A percentile compares a stretch with the other conserved stretches of the same genome.
Conservation (phyloP, 2,797 vertebrate genomes). For the Cheirogaleus major region DNA sequence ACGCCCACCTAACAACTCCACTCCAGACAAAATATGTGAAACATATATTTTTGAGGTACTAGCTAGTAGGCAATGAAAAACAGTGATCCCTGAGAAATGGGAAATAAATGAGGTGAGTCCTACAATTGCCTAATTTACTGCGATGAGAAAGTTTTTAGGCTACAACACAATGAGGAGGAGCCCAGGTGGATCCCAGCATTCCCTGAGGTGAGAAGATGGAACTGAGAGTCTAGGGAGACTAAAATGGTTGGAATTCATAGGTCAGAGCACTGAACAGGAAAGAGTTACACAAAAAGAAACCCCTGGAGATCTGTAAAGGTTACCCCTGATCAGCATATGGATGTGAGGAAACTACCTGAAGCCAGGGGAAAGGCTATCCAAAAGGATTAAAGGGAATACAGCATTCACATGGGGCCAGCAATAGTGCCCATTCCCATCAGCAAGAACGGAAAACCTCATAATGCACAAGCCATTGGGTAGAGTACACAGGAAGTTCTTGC, state of each 20-base stretch:
- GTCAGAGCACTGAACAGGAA: neutral
- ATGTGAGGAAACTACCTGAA: conserved; percentile 28
- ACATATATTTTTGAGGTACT: neutral
- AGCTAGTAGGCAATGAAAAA: neutral
- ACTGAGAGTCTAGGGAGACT: neutral
- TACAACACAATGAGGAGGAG: neutral
- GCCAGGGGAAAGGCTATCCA: neutral
- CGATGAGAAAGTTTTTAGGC: neutral
- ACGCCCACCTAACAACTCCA: neutral
- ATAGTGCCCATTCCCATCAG: neutral
- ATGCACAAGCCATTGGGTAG: neutral
- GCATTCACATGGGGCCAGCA: neutral
- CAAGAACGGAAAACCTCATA: neutral
- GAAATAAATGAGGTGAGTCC: neutral
- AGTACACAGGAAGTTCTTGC: conserved; percentile 40
- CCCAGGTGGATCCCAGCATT: neutral
- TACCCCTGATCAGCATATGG: neutral
- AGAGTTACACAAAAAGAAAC: neutral
- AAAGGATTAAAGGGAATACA: neutral
- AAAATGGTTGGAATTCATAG: neutral
- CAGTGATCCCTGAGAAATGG: neutral
- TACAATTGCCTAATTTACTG: neutral
- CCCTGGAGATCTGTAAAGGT: neutral
- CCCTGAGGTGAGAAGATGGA: neutral
- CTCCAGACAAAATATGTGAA: conserved; percentile 1